Conservation (phyloP, 1,140 invertebrate genomes). For the Trissolcus basalis region DNA sequence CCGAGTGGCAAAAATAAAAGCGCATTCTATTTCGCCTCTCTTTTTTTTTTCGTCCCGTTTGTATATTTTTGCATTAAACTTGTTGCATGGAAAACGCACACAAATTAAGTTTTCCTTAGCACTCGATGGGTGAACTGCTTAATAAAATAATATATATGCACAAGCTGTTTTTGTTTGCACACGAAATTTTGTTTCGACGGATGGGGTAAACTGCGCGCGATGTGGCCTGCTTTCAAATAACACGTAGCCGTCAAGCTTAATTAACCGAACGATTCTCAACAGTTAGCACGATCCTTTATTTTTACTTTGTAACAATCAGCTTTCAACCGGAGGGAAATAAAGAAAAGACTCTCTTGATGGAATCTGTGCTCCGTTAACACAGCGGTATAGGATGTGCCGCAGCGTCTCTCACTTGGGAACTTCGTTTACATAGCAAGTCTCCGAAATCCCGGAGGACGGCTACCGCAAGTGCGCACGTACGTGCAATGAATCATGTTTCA, state of each 20-base stretch:
- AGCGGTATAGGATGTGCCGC: constrained; percentile 60
- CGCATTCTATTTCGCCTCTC: constrained; percentile 4
- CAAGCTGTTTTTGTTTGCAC: too few relatives aligned
- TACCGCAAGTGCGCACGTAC: constrained; percentile 59
- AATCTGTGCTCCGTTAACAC: constrained; percentile 53
- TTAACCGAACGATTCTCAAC: too few relatives aligned
- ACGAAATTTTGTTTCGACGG: too few relatives aligned
- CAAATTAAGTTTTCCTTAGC: constrained; percentile 24
- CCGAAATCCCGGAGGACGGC: constrained; percentile 60
- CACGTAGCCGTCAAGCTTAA: too few relatives aligned
- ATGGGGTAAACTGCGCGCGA: too few relatives aligned
- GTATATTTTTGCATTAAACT: constrained; percentile 19
- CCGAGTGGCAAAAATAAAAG: constrained; percentile 15
- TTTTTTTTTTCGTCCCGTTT: constrained; percentile 18
- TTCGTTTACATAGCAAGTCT: constrained; percentile 63
- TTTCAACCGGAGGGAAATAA: too few relatives aligned
- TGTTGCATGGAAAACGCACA: constrained; percentile 26
- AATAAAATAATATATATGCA: too few relatives aligned
- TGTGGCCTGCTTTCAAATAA: too few relatives aligned
- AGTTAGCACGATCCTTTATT: too few relatives aligned
- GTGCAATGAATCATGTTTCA: constrained; percentile 64
- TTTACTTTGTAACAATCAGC: too few relatives aligned
- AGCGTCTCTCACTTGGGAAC: constrained; percentile 59
- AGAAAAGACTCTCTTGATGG: too few relatives aligned
- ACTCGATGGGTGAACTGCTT: constrained; percentile 8